phyloP scores from a whole-genome alignment of 2,797 vertebrate species.

The Nannoperca australis region DNA sequence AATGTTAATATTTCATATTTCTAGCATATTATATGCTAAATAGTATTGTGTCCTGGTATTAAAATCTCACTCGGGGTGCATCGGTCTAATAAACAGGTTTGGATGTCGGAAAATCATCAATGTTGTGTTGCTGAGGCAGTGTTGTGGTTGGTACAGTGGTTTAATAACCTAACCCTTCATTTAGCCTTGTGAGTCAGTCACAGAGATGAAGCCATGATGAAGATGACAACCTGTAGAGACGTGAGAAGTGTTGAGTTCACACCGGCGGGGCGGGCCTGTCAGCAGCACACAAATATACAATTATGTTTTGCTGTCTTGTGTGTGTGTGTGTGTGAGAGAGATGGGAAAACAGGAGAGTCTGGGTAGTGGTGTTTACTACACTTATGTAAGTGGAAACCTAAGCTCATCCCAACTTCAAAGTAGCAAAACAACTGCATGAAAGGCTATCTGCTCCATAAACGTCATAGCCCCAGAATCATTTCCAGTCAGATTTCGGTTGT shows the following conservation, averaged over 20 bases:
- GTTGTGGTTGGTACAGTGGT: conserved; percentile 22
- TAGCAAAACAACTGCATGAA: conserved; percentile 39
- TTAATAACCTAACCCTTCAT: conserved; percentile 41
- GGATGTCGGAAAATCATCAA: not conserved
- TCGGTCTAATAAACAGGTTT: not conserved
- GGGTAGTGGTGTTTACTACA: conserved; percentile 45
- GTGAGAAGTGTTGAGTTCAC: conserved; percentile 51
- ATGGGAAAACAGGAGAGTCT: not conserved
- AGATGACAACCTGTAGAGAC: conserved; percentile 58
- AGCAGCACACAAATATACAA: conserved; percentile 42
- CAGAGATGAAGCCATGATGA: conserved; percentile 27
- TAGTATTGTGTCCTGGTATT: not conserved
- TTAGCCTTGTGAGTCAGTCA: conserved; percentile 47
- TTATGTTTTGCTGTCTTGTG: conserved; percentile 21
- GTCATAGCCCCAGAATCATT: conserved; percentile 27
- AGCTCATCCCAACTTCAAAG: conserved; percentile 45
- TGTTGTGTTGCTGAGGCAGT: conserved; percentile 27
- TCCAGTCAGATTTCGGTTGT: conserved; percentile 39
- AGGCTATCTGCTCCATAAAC: conserved; percentile 35
- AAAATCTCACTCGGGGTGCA: not conserved
- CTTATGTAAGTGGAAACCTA: conserved; percentile 40
- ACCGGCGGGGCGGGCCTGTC: conserved; percentile 38
- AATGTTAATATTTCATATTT: not conserved
- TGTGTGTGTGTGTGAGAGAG: conserved; percentile 20
- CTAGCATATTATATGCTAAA: not conserved